Percentiles rank a stretch among this genome's conserved stretches.
phyloP scores from a whole-genome alignment of 2,888 invertebrate genomes.

The Beris morrisii region DNA sequence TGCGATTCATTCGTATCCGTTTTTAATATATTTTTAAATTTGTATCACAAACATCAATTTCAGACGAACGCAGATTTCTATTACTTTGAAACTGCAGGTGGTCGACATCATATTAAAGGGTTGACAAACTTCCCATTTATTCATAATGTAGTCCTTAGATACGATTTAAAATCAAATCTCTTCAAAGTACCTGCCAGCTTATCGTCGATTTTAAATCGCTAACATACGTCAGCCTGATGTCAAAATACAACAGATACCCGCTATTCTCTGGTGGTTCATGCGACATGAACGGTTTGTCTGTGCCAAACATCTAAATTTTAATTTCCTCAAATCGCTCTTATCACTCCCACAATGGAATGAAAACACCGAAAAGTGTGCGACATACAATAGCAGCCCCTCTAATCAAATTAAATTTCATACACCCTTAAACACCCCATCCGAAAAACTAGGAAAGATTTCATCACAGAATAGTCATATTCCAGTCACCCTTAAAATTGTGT shows the following conservation, averaged over 20 bases:
- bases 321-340: conserved; percentile 14
- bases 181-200: neutral
- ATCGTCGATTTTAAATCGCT: conserved; percentile 2
- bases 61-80: no score
- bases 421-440: neutral
- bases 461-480: no score
- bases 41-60: no score
- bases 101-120: no score
- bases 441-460: no score
- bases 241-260: neutral
- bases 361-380: conserved; percentile 15
- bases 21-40: no score
- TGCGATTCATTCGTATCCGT: no score
- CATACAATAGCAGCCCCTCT: conserved; percentile 7
- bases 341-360: conserved; percentile 16
- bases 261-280: neutral
- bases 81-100: no score
- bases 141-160: no score
- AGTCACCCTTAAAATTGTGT: no score
- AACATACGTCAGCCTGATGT: conserved; percentile 5
- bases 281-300: neutral
- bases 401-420: conserved; percentile 15
- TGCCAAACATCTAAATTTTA: conserved; percentile 6
- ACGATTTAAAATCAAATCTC: no score
- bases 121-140: no score